Evolutionary conservation across 2,888 invertebrate genomes (phyloP).

Genomic region (Aspidiotus destructor): DNA sequence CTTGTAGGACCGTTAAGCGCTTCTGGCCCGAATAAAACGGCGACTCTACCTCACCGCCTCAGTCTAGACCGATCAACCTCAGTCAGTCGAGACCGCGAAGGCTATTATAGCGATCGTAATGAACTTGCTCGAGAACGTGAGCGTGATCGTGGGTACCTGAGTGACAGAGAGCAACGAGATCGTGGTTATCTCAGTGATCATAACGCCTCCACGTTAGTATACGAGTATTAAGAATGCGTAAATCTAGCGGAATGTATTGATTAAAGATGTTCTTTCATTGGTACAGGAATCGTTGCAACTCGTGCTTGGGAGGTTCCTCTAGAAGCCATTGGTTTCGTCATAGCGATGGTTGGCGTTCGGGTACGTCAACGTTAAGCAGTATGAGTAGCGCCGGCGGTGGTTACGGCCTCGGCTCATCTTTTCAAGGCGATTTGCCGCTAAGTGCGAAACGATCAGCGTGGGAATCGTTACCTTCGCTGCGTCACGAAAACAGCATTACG

Average conservation of each 20-base stretch:
- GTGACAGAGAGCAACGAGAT: conserved; percentile 40
- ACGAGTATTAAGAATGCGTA: neutral
- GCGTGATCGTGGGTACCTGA: conserved; percentile 46
- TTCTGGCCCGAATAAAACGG: conserved; percentile 60
- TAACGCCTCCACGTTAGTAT: conserved; percentile 47
- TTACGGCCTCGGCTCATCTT: conserved; percentile 42
- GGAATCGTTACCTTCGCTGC: conserved; percentile 75
- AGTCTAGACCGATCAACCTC: conserved; percentile 49
- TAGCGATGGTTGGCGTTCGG: conserved; percentile 77
- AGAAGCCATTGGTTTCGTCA: conserved; percentile 83
- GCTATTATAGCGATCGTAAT: conserved; percentile 82
- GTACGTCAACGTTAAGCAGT: conserved; percentile 56
- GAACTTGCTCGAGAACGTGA: conserved; percentile 70
- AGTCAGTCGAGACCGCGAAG: conserved; percentile 51
- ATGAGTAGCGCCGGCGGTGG: conserved; percentile 43
- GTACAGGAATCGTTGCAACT: conserved; percentile 54
- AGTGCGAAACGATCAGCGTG: conserved; percentile 69
- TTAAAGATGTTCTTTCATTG: neutral
- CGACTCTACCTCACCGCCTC: conserved; percentile 69
- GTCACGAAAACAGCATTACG: conserved; percentile 70
- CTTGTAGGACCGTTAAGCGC: conserved; percentile 51
- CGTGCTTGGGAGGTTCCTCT: conserved; percentile 81
- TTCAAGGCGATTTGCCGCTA: conserved; percentile 40
- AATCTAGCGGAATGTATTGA: neutral
- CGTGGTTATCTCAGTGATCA: conserved; percentile 70